phyloP scores from a whole-genome alignment of 2,888 invertebrate genomes.

The Neoitamus cyanurus region DNA sequence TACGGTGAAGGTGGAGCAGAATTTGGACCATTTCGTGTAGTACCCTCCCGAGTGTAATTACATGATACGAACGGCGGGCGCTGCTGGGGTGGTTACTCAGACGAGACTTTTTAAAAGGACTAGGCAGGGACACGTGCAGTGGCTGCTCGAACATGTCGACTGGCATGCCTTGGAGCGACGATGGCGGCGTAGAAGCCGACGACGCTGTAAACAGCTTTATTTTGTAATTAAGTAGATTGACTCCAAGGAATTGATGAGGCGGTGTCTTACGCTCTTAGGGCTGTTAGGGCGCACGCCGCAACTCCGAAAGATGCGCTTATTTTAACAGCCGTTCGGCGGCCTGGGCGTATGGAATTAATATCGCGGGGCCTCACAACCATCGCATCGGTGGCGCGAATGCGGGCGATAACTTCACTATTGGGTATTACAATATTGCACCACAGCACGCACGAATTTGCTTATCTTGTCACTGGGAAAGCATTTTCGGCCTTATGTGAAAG shows the following conservation, averaged over 20 bases:
- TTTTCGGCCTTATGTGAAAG: constrained; percentile 9
- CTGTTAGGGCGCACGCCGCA: neutral
- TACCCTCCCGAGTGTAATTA: constrained; percentile 9
- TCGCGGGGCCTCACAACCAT: neutral
- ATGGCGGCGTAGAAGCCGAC: neutral
- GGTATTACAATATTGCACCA: constrained; percentile 13
- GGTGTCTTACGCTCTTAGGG: neutral
- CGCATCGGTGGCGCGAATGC: neutral
- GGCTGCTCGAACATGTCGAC: neutral
- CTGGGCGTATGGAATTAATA: neutral
- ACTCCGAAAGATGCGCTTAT: neutral
- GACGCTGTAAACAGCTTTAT: neutral
- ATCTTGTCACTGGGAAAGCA: constrained; percentile 10
- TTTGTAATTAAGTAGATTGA: constrained; percentile 13
- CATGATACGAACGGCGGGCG: neutral
- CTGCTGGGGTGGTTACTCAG: neutral
- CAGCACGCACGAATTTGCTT: constrained; percentile 28
- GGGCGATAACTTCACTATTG: constrained; percentile 14
- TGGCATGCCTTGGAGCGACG: neutral
- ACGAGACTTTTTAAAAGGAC: constrained; percentile 2
- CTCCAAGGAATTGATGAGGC: neutral
- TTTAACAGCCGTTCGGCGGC: neutral
- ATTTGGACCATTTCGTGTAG: constrained; percentile 9
- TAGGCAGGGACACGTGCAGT: neutral
- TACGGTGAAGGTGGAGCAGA: neutral